A percentile compares a stretch with the other conserved stretches of the same genome.
phyloP scores from a whole-genome alignment of 2,888 invertebrate species.

The Cetonia aurata region DNA sequence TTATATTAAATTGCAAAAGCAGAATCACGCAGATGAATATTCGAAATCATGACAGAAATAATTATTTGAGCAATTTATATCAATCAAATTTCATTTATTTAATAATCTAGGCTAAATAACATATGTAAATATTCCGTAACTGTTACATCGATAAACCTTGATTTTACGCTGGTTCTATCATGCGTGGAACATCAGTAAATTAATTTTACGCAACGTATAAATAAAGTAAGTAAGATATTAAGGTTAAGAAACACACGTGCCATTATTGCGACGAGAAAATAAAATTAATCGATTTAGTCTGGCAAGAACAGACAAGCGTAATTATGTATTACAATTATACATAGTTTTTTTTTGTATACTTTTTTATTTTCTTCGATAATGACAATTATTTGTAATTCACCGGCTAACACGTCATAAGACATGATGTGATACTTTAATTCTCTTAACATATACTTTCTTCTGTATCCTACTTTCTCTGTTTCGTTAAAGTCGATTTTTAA shows the following conservation, averaged over 20 bases:
- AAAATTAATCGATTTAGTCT: constrained; percentile 1
- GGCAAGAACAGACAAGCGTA: background rate
- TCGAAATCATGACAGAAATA: too few species aligned
- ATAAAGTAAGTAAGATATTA: background rate
- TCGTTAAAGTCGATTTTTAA: constrained; percentile 49
- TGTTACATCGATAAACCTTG: background rate
- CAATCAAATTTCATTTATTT: too few species aligned
- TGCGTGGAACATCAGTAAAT: constrained; percentile 18
- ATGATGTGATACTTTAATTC: constrained; percentile 51
- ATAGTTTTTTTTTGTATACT: background rate
- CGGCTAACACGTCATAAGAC: constrained; percentile 40
- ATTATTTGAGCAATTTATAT: too few species aligned
- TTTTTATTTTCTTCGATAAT: constrained; percentile 2
- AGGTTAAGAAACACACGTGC: background rate
- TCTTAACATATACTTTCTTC: constrained; percentile 53
- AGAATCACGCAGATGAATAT: too few species aligned
- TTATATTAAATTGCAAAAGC: too few species aligned
- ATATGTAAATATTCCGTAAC: background rate
- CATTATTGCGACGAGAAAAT: background rate
- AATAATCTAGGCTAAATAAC: background rate
- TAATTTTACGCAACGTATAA: constrained; percentile 2
- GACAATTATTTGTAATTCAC: constrained; percentile 48
- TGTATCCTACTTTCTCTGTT: constrained; percentile 58
- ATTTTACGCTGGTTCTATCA: background rate
- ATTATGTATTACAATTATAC: background rate